Conservation (phyloP, 1,140 invertebrate species). For the Brachionus rotundiformis region DNA sequence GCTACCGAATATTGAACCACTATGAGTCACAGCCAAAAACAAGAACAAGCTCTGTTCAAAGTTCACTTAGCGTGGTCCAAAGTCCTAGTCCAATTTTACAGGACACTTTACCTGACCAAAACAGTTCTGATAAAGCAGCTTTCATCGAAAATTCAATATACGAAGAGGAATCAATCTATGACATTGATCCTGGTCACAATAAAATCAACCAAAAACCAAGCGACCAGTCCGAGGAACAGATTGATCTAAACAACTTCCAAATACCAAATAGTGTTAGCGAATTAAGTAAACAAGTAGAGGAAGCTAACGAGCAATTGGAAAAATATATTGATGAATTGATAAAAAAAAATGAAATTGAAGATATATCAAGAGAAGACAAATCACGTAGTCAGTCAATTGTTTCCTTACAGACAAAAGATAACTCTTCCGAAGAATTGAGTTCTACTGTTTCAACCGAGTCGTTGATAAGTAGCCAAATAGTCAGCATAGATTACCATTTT, state of each 20-base stretch:
- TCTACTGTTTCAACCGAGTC: neutral
- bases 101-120: neutral
- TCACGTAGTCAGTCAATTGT: conserved; percentile 16
- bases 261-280: neutral
- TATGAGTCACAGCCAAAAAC: neutral
- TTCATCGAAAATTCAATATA: conserved; percentile 22
- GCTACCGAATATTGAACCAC: neutral
- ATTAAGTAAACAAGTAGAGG: neutral
- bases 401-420: neutral
- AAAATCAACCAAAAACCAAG: neutral
- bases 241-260: neutral
- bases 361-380: neutral
- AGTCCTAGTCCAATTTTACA: neutral
- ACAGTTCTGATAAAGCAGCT: neutral
- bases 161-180: neutral
- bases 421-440: neutral
- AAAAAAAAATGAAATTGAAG: neutral
- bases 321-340: conserved; percentile 8
- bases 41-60: neutral
- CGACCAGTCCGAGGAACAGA: neutral
- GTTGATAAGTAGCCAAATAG: neutral
- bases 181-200: neutral
- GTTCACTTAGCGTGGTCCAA: neutral
- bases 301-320: conserved; percentile 16
- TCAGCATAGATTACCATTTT: neutral